These are phyloP conservation scores for Barbus barbus DNA, from an alignment of 2,113 vertebrate genomes.

Conservation along the genomic window DNA sequence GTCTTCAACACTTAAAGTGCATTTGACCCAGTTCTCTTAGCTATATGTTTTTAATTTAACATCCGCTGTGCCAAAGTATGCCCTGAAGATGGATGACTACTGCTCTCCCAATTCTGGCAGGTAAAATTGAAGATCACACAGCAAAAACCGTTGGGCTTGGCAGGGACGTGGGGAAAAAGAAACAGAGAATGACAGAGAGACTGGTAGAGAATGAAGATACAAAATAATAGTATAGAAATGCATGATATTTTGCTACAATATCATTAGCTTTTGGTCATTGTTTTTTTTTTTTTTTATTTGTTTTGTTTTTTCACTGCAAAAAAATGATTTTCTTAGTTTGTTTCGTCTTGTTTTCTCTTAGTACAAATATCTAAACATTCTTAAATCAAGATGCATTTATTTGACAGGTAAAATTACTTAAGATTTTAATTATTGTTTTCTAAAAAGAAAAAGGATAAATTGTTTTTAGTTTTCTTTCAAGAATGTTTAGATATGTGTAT, in stretches of 20 bases:
- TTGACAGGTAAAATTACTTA: too few relatives aligned
- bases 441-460: too few relatives aligned
- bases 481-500: too few relatives aligned
- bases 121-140: slow-evolving; percentile 53
- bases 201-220: background rate
- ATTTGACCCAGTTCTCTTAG: slow-evolving; percentile 60
- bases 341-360: too few relatives aligned
- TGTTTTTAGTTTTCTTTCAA: too few relatives aligned
- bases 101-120: slow-evolving; percentile 65
- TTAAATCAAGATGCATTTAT: too few relatives aligned
- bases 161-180: slow-evolving; percentile 23
- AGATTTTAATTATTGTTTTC: too few relatives aligned
- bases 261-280: background rate
- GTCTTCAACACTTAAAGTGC: slow-evolving; percentile 67
- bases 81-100: slow-evolving; percentile 70
- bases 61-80: slow-evolving; percentile 61
- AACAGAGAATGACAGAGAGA: background rate
- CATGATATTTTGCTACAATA: background rate
- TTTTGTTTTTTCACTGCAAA: too few relatives aligned
- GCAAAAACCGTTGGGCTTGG: slow-evolving; percentile 27
- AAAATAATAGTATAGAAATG: background rate
- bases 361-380: too few relatives aligned
- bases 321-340: too few relatives aligned
- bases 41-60: slow-evolving; percentile 74
- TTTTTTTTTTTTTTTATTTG: background rate